These are phyloP conservation scores for Siniperca scherzeri DNA, from an alignment of 2,797 vertebrate species.

Conservation along the genomic window DNA sequence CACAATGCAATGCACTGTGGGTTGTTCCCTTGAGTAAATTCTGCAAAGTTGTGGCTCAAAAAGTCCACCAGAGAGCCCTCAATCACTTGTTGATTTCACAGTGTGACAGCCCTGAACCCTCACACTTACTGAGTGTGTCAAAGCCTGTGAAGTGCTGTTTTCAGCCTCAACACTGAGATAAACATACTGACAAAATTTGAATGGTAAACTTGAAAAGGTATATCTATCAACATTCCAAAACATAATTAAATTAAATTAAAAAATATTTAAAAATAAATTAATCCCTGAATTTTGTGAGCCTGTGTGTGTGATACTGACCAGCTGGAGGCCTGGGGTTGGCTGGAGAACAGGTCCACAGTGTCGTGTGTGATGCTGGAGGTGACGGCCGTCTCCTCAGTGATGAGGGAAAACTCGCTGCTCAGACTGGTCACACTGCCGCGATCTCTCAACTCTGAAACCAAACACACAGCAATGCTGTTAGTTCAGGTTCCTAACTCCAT, in stretches of 20 bases:
- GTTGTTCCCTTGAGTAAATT: not conserved
- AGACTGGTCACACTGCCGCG: slow-evolving; percentile 95
- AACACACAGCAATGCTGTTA: slow-evolving; percentile 7
- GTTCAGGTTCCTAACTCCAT: not conserved
- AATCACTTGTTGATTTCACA: not conserved
- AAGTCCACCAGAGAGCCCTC: no score
- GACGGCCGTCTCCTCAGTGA: slow-evolving; percentile 90
- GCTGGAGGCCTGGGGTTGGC: slow-evolving; percentile 84
- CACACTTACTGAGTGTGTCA: no score
- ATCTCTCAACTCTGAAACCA: slow-evolving; percentile 88
- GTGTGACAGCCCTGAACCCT: not conserved
- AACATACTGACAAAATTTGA: not conserved
- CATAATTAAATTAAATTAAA: not conserved
- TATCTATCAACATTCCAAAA: not conserved
- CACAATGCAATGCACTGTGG: not conserved
- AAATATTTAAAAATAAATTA: not conserved
- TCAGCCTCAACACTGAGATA: not conserved
- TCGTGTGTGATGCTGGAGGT: slow-evolving; percentile 90
- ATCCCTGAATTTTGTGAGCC: not conserved
- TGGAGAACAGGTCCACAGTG: slow-evolving; percentile 87
- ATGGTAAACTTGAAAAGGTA: no score
- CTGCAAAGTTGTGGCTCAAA: not conserved
- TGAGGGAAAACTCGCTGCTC: slow-evolving; percentile 96
- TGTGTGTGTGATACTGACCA: slow-evolving; percentile 80
- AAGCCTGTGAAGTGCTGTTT: not conserved